Conservation (phyloP, 2,113 vertebrate species). For the Vidua chalybeata region DNA sequence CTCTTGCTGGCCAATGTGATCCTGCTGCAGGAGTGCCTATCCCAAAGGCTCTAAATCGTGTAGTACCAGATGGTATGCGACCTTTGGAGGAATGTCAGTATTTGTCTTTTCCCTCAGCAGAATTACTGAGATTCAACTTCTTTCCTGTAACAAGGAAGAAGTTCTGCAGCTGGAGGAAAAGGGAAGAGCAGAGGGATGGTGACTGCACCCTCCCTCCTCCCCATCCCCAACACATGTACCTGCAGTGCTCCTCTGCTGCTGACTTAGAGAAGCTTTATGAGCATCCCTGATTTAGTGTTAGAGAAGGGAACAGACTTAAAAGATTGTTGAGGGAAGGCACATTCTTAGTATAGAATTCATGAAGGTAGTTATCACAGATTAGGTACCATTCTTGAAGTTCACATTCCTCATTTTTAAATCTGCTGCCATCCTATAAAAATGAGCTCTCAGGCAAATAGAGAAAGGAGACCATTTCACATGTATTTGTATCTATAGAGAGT, state of each 20-base stretch:
- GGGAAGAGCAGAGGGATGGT: neutral
- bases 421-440: neutral
- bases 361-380: neutral
- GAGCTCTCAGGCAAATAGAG: neutral
- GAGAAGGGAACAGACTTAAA: neutral
- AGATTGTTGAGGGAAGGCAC: neutral
- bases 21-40: neutral
- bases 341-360: neutral
- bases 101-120: neutral
- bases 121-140: neutral
- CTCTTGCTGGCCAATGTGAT: neutral
- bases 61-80: neutral
- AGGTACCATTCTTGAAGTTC: neutral
- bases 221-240: fast-evolving
- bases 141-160: neutral
- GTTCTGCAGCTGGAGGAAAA: neutral
- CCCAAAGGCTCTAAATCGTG: neutral
- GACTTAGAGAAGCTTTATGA: neutral
- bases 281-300: neutral
- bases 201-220: neutral
- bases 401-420: neutral
- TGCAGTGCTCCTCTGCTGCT: neutral
- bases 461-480: neutral
- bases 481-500: neutral
- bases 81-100: neutral